These are phyloP conservation scores for Tipula lateralis DNA, from an alignment of 2,888 invertebrate genomes.

Conservation along the genomic window DNA sequence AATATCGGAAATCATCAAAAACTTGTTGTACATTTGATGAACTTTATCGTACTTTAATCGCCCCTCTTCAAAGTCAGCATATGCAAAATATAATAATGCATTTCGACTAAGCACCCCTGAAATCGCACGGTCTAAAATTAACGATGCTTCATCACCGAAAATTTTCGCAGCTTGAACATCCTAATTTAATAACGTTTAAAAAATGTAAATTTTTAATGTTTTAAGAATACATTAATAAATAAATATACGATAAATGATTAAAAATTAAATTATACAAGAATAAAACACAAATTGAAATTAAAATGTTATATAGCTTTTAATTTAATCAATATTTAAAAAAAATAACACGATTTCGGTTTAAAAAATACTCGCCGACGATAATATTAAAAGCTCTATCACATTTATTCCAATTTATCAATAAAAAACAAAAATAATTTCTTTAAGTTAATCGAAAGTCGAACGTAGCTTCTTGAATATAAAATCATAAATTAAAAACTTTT, in stretches of 20 bases:
- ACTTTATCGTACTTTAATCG: slow-evolving; percentile 93
- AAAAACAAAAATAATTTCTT: slow-evolving; percentile 26
- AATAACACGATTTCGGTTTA: not conserved
- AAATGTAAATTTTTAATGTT: not conserved
- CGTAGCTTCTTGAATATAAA: not conserved
- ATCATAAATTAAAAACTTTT: not conserved
- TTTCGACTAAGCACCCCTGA: slow-evolving; percentile 83
- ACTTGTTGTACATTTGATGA: slow-evolving; percentile 90
- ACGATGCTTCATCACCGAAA: slow-evolving; percentile 91
- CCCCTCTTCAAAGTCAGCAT: slow-evolving; percentile 98
- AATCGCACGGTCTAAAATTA: slow-evolving; percentile 92
- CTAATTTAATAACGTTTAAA: slow-evolving; percentile 49
- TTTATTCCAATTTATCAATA: slow-evolving; percentile 5
- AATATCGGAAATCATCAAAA: slow-evolving; percentile 80
- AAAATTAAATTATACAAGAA: slow-evolving; percentile 19
- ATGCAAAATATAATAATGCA: slow-evolving; percentile 93
- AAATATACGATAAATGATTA: not conserved
- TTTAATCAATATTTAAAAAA: not conserved
- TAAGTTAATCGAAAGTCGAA: not conserved
- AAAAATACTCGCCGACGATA: not conserved
- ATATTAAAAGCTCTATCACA: slow-evolving; percentile 24
- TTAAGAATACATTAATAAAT: not conserved
- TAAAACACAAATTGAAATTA: slow-evolving; percentile 28
- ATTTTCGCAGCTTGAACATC: slow-evolving; percentile 89
- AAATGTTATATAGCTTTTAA: slow-evolving; percentile 24